A percentile compares a stretch with the other conserved stretches of the same genome.
phyloP scores from a whole-genome alignment of 2,797 vertebrate species.

The Acipenser transmontanus region DNA sequence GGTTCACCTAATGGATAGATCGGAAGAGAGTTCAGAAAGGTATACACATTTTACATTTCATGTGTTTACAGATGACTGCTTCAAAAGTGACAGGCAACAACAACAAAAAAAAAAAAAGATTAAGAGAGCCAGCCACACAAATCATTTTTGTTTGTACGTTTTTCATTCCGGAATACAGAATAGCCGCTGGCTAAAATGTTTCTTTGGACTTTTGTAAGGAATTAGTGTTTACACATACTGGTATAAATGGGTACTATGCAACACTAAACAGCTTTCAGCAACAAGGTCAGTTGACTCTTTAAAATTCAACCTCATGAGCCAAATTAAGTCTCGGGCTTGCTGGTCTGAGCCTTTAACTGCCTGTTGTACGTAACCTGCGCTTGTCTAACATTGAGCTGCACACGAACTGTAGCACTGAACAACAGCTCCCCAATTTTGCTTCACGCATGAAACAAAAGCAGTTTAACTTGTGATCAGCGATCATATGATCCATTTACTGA shows the following conservation, averaged over 20 bases:
- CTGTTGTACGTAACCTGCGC: constrained; percentile 65
- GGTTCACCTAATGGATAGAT: no score
- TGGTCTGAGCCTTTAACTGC: constrained; percentile 81
- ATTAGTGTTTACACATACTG: constrained; percentile 58
- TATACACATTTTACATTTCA: no score
- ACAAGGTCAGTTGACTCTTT: constrained; percentile 76
- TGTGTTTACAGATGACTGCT: no score
- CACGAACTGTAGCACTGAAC: constrained; percentile 53
- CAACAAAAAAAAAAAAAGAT: no score
- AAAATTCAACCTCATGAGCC: constrained; percentile 74
- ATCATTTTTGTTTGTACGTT: no score
- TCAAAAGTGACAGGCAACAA: no score
- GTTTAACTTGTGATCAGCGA: constrained; percentile 83
- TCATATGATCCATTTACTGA: constrained; percentile 86
- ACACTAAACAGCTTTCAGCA: constrained; percentile 50
- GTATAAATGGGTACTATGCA: constrained; percentile 65
- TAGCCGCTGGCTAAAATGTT: constrained; percentile 57
- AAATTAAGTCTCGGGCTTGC: constrained; percentile 56
- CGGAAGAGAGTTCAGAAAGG: no score
- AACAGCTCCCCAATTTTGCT: constrained; percentile 42
- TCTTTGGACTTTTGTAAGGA: constrained; percentile 40
- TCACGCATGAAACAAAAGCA: constrained; percentile 60
- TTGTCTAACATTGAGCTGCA: constrained; percentile 65
- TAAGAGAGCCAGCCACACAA: no score
- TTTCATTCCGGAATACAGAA: constrained; percentile 34